Evolutionary conservation across 2,113 vertebrate genomes (phyloP).

Genomic region (Murina feae): DNA sequence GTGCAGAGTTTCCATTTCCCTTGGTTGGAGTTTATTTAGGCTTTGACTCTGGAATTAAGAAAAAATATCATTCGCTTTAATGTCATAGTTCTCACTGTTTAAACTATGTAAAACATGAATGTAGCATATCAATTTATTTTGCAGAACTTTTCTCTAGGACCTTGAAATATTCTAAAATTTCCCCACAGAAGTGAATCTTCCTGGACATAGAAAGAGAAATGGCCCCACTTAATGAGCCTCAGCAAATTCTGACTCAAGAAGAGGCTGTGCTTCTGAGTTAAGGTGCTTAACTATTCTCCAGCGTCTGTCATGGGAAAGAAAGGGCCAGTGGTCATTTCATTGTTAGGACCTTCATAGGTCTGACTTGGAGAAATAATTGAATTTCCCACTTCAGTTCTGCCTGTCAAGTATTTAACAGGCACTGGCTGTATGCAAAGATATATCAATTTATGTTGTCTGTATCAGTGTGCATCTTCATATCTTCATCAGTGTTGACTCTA

Average conservation of each 20-base stretch:
- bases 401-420: background rate
- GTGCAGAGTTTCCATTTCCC: background rate
- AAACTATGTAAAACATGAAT: background rate
- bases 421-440: background rate
- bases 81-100: background rate
- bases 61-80: background rate
- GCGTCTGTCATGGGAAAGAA: background rate
- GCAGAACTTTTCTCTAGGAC: background rate
- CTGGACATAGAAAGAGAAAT: background rate
- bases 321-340: background rate
- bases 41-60: background rate
- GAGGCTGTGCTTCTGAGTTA: background rate
- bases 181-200: background rate
- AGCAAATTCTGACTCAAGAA: background rate
- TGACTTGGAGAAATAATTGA: background rate
- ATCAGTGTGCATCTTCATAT: background rate
- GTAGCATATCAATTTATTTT: background rate
- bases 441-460: background rate
- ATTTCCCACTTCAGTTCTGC: background rate
- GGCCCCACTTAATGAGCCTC: background rate
- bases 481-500: background rate
- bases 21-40: background rate
- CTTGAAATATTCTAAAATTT: conserved; percentile 7
- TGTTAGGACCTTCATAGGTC: background rate
- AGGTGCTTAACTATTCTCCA: background rate